Evolutionary conservation across 92 coral and sea anemone species (phyloP).

Genomic region (Paramuricea clavata): DNA sequence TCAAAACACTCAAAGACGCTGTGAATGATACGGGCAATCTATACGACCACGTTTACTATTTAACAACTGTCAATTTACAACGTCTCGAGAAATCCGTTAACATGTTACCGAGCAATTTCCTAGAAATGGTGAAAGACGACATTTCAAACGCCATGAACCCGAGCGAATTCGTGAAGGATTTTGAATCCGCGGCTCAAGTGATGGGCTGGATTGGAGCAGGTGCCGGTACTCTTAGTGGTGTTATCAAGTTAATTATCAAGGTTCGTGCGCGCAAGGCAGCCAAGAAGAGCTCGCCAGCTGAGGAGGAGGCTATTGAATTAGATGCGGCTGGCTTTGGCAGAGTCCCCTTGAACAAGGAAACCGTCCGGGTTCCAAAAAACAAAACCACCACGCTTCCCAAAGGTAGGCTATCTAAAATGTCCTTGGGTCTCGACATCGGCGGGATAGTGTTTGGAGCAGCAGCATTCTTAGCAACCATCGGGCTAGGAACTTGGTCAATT

Average conservation of each 20-base stretch:
- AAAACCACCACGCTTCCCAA: conserved; percentile 32
- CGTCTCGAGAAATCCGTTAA: conserved; percentile 64
- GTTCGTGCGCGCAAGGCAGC: conserved; percentile 50
- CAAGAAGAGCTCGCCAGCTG: too few relatives aligned
- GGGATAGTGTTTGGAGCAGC: conserved; percentile 70
- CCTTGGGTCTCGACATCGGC: conserved; percentile 65
- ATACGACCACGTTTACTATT: conserved; percentile 56
- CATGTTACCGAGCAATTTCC: conserved; percentile 67
- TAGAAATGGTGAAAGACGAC: conserved; percentile 45
- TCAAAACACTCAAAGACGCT: conserved; percentile 38
- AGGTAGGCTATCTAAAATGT: conserved; percentile 36
- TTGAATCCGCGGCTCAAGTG: conserved; percentile 45
- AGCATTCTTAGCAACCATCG: conserved; percentile 69
- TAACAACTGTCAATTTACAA: conserved; percentile 46
- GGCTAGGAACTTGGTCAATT: conserved; percentile 67
- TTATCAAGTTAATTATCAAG: conserved; percentile 12
- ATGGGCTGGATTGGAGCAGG: conserved; percentile 30
- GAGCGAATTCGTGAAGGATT: conserved; percentile 35
- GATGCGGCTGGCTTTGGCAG: conserved; percentile 44
- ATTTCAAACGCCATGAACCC: conserved; percentile 18
- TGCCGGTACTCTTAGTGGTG: neutral
- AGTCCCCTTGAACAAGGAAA: conserved; percentile 55
- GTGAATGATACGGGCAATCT: conserved; percentile 43
- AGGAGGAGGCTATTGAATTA: conserved; percentile 33
- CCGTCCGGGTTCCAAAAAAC: conserved; percentile 12